Evolutionary conservation across 2,797 vertebrate species (phyloP).

Genomic region (Hapalemur alaotrensis): DNA sequence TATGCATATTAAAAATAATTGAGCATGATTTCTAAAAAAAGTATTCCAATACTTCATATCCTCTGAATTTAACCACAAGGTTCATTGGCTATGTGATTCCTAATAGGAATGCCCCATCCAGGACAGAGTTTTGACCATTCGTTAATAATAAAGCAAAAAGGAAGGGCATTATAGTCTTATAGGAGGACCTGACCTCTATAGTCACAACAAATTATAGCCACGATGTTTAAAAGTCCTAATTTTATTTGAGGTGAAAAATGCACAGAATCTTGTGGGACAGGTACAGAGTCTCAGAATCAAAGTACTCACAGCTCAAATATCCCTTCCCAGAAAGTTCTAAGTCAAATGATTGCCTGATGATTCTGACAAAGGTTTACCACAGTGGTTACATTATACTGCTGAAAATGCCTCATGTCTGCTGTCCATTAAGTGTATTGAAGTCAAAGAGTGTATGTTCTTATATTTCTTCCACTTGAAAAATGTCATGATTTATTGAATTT

Average conservation of each 20-base stretch:
- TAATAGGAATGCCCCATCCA: neutral
- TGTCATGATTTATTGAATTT: slow-evolving; percentile 47
- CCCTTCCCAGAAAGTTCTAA: neutral
- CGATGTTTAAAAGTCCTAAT: neutral
- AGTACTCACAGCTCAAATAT: neutral
- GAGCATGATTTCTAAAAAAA: neutral
- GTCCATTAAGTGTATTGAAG: neutral
- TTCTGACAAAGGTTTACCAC: neutral
- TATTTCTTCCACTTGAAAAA: slow-evolving; percentile 51
- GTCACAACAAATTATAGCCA: neutral
- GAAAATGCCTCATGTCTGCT: slow-evolving; percentile 24
- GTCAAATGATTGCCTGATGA: neutral
- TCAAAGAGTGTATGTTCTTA: neutral
- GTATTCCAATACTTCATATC: neutral
- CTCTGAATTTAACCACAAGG: neutral
- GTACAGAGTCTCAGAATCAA: neutral
- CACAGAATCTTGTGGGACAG: neutral
- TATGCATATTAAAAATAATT: neutral
- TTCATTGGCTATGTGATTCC: neutral
- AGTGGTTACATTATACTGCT: neutral
- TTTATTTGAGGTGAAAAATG: slow-evolving; percentile 23
- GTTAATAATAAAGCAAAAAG: neutral
- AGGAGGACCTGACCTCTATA: neutral
- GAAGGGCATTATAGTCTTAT: neutral
- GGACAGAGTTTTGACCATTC: neutral